These are phyloP conservation scores for Holotrichia oblita DNA, from an alignment of 1,140 invertebrate species.

Conservation along the genomic window DNA sequence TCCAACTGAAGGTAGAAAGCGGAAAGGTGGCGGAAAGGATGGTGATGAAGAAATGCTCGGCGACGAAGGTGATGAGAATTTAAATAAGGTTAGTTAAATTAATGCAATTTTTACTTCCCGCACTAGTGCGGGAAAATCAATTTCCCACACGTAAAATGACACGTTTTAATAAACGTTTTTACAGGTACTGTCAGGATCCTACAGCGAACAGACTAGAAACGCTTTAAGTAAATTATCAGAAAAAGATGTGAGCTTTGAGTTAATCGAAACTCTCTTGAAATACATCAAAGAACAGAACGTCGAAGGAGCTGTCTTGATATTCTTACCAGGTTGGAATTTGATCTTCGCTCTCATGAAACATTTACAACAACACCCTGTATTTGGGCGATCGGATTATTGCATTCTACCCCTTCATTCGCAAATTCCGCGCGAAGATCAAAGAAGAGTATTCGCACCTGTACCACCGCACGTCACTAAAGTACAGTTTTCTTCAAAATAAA, in stretches of 20 bases:
- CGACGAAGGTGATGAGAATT: slow-evolving; percentile 78
- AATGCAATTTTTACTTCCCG: no score
- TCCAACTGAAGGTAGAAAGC: slow-evolving; percentile 73
- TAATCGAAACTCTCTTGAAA: slow-evolving; percentile 83
- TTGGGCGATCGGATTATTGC: slow-evolving; percentile 73
- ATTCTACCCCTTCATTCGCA: slow-evolving; percentile 92
- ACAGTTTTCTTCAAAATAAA: slow-evolving; percentile 28
- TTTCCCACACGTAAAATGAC: no score
- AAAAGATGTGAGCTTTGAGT: slow-evolving; percentile 90
- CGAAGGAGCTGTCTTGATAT: slow-evolving; percentile 88
- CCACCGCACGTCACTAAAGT: slow-evolving; percentile 77
- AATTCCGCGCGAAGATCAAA: slow-evolving; percentile 89
- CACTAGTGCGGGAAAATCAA: no score
- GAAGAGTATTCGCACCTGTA: slow-evolving; percentile 85
- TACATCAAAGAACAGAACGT: slow-evolving; percentile 79
- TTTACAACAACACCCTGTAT: slow-evolving; percentile 79
- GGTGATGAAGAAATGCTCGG: slow-evolving; percentile 66
- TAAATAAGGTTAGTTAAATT: slow-evolving; percentile 82
- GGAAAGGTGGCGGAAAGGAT: slow-evolving; percentile 64
- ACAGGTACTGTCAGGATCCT: slow-evolving; percentile 61
- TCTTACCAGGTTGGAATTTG: slow-evolving; percentile 94
- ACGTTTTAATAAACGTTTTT: no score
- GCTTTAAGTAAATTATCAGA: slow-evolving; percentile 84
- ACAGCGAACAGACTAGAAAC: slow-evolving; percentile 71
- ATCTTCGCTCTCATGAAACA: slow-evolving; percentile 93